A percentile compares a stretch with the other conserved stretches of the same genome.
Conservation (phyloP, 2,113 vertebrate genomes). For the Dendrocopos noguchii region DNA sequence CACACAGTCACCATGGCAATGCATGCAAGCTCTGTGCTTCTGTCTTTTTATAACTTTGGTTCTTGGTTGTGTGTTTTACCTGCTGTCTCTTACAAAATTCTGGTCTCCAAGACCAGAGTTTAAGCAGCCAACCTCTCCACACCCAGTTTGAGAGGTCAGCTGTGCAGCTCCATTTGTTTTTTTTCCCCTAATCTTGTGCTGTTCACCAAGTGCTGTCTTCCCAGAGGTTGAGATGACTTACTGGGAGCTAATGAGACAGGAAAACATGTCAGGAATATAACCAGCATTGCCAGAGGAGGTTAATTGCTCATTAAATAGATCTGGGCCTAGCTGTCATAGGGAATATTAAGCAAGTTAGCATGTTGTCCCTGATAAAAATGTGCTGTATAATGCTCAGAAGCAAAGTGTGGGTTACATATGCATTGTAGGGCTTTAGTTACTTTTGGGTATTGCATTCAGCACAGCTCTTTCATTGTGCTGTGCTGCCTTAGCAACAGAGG, state of each 20-base stretch:
- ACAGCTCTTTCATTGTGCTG: background rate
- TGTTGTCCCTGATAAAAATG: background rate
- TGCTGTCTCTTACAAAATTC: background rate
- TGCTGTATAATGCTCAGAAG: background rate
- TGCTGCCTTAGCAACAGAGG: constrained; percentile 43
- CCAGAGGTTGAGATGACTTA: background rate
- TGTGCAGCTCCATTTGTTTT: background rate
- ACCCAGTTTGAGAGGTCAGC: background rate
- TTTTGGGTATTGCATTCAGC: background rate
- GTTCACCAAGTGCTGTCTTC: background rate
- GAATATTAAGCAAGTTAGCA: background rate
- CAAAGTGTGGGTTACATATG: background rate
- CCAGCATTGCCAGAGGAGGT: background rate
- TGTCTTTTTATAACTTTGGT: constrained; percentile 11
- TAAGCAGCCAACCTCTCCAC: background rate
- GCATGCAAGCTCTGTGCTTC: background rate
- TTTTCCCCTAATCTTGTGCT: background rate
- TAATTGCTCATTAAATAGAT: background rate
- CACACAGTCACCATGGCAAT: background rate
- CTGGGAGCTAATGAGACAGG: rapidly evolving
- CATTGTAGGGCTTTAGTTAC: background rate
- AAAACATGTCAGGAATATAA: background rate
- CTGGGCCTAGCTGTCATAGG: background rate
- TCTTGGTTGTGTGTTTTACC: background rate
- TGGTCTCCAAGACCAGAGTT: background rate